phyloP scores from a whole-genome alignment of 2,113 vertebrate species.

The Hypanus sabinus region DNA sequence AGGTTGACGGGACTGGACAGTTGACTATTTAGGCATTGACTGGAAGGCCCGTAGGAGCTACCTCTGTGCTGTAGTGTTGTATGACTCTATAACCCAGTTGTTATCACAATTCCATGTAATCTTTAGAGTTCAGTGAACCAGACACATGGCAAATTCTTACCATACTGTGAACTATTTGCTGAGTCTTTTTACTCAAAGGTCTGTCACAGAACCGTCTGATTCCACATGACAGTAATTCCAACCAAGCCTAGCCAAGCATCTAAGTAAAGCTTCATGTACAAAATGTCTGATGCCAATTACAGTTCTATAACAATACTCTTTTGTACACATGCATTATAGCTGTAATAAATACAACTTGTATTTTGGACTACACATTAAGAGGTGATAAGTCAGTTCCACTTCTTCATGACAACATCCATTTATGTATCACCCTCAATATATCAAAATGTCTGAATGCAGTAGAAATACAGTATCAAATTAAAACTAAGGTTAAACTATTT shows the following conservation, averaged over 20 bases:
- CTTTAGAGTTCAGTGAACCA: background rate
- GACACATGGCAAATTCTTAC: background rate
- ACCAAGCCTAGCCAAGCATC: background rate
- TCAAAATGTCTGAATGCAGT: too few species aligned
- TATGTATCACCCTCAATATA: too few species aligned
- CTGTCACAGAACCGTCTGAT: background rate
- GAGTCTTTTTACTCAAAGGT: too few species aligned
- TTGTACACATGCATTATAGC: background rate
- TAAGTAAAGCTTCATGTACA: background rate
- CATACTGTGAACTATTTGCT: background rate
- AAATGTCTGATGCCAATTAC: background rate
- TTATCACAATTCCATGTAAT: background rate
- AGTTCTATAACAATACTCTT: background rate
- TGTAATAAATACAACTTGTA: background rate
- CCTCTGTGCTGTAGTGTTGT: too few species aligned
- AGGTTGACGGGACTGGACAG: too few species aligned
- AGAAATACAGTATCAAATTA: too few species aligned
- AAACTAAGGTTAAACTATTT: too few species aligned
- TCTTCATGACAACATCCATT: too few species aligned
- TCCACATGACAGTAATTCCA: background rate
- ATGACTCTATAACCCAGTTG: too few species aligned
- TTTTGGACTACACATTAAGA: background rate
- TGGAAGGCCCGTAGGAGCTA: too few species aligned
- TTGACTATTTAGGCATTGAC: too few species aligned
- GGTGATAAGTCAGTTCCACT: background rate